Base-by-base conservation (phyloP, 1,140 invertebrate species). In the Zaprionus ornatus region DNA sequence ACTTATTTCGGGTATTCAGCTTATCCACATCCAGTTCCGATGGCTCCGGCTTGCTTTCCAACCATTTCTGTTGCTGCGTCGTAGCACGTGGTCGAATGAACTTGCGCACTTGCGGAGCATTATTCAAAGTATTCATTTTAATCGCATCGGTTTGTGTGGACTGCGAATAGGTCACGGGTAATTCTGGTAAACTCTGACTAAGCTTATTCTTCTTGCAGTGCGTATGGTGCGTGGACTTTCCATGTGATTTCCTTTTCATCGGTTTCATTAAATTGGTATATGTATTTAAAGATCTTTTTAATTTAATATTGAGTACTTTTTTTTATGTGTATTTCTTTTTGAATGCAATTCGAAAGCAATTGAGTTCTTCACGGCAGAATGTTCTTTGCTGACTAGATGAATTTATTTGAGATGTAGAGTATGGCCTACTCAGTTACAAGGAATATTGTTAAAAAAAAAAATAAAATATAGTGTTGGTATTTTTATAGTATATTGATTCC, bases 141-240 rank as follows among this genome's bases (percentile, higher is more conserved):
- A 55, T 55, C 15, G 21, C 15, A 23, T 66, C 63, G 3, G 63
- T 56, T 29, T 66, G 29, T 1, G 63, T 66, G 21, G 13, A 32
- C 13, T 7, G 3, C 7, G 32, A 40, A 2, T 19, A 12, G 1
- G 12, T 13, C 6, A 12, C 10, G 1, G 27, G 13, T 1, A 23
- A 3, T 7, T n/a, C 15, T 2, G 25, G 52, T n/a, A 6, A 1
- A 6, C 1, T 9, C 0, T 23, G 10, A 25, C 23, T 7, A 6
- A 17, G n/a, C 1, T 15, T 15, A 7, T 5, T 40, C n/a, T 9
- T 55, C 45, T 50, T 50, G 45, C 10, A 3, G 10, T 13, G 19
- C 4, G 17, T 10, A 2, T 48, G 42, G 3, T 17, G 2, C 6
- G 37, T 40, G 13, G 45, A 50, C 12, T 50, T 50, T 5, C 19